Base-by-base conservation (phyloP, 53 echinoderm and acorn worm genomes). In the Henricia sp. region DNA sequence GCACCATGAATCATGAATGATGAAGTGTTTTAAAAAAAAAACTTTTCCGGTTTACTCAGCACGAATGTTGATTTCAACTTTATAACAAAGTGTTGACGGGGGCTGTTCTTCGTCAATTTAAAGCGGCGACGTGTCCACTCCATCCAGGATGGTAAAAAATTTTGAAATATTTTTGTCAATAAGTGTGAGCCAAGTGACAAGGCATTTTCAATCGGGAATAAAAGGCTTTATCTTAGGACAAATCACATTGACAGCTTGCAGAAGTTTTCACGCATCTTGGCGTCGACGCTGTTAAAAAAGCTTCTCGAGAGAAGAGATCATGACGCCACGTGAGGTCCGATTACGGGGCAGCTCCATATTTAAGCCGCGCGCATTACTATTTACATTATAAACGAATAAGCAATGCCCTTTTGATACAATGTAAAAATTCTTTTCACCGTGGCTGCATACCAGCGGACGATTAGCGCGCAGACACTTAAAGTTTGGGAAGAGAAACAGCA, bases 81-180 rank as follows among this genome's bases (percentile, higher is more conserved):
- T 64, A 25, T 80, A 64, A 44, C 80, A 62, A 64, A 40, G 80
- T 80, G 80, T 28, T 80, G 80, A 80, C 64, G 50, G 80, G 42
- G 73, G 48, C 85, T 85, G 85, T 75, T n/a, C 71, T 76, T 76
- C 84, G 77, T 89, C 77, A 89, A 84, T 69, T 75, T 11, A 41
- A 71, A 68, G n/a, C 17, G 33, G 60, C 82, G 67, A 74, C 55
- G 40, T 43, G 74, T 73, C 67, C 89, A 50, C 26, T n/a, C n/a
- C n/a, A n/a, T n/a, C n/a, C 42, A 57, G n/a, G n/a, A n/a, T n/a
- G n/a, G n/a, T n/a, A 41, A 29, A 13, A 42, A 0, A n/a, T 40
- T 40, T 26, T 19, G 32, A 17, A 14, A 23, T 67, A n/a, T 40
- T 40, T n/a, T 28, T 12, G 34, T 4, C 40, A 3, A 6, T 37